Base-by-base conservation (phyloP, 2,888 invertebrate genomes). In the Trichopria drosophilae region DNA sequence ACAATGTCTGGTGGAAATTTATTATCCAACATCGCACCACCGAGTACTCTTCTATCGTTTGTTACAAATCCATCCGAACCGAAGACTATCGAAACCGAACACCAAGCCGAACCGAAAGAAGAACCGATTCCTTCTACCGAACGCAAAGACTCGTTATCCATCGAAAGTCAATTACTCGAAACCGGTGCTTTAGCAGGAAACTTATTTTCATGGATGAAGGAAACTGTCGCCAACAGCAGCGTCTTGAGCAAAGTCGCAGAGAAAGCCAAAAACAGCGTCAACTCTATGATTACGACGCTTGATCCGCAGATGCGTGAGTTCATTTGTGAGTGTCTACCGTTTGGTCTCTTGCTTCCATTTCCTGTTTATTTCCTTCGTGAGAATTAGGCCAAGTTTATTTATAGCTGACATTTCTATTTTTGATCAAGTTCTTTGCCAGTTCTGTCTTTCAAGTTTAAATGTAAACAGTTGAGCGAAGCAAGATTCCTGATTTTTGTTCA, bases 271-370 rank as follows among this genome's bases (percentile, higher is more conserved):
- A 88, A 80, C 65, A 90, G 90, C 1, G 86, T 92, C 0, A 90
- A 91, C 71, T 84, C 87, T 0, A 86, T 93, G 82, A 90, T 93
- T 44, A 91, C 90, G 7, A 91, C 91, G 6, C 77, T 93, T 18
- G 92, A 93, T 73, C 92, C 92, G 12, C 91, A 92, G 73, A 93
- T 92, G 92, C 87, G 85, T 70, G 89, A 91, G 76, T 87, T 88
- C 67, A 83, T 91, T 59, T 83, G 91, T 91, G 80, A 81, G 85
- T 82, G 63, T 44, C 23, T 26, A 4, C n/a, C n/a, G n/a, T n/a
- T n/a, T n/a, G n/a, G n/a, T n/a, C n/a, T n/a, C n/a, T n/a, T n/a
- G n/a, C n/a, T 46, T 37, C 26, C 4, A 46, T 4, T 44, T 34
- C 7, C 20, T 12, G 18, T 26, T 34, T 43, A n/a, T 31, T 6